Conservation (phyloP, 2,888 invertebrate species). For the Philereme transversata region DNA sequence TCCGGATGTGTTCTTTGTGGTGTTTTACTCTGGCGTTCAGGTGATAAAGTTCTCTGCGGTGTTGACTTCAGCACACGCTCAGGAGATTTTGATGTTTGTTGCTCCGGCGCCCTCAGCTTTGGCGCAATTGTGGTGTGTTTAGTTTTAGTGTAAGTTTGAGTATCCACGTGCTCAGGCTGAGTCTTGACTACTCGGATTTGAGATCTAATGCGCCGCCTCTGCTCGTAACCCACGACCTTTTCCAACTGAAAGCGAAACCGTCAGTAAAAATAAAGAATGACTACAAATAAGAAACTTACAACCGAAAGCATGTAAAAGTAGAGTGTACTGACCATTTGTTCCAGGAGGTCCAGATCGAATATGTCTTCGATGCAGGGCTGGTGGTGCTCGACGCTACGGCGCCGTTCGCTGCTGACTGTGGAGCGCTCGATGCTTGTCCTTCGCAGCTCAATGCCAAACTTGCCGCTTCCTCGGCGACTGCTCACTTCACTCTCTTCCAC, state of each 20-base stretch:
- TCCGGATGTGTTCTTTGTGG: constrained; percentile 45
- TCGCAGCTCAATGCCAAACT: constrained; percentile 88
- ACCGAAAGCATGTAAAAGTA: constrained; percentile 42
- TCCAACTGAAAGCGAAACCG: constrained; percentile 84
- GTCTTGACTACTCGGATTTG: constrained; percentile 90
- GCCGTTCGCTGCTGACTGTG: constrained; percentile 72
- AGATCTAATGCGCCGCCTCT: constrained; percentile 89
- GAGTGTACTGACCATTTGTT: constrained; percentile 86
- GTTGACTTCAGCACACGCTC: constrained; percentile 49
- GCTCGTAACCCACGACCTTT: constrained; percentile 90
- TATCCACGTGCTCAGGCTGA: constrained; percentile 68
- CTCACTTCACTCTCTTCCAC: constrained; percentile 71
- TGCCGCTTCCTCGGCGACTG: constrained; percentile 82
- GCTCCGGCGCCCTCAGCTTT: constrained; percentile 56
- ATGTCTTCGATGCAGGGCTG: constrained; percentile 88
- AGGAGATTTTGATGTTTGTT: constrained; percentile 47
- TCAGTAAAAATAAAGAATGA: constrained; percentile 39
- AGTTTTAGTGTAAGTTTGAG: constrained; percentile 50
- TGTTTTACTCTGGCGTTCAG: constrained; percentile 52
- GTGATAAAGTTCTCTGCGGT: constrained; percentile 51
- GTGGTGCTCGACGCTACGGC: constrained; percentile 77
- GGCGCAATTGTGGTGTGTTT: constrained; percentile 51
- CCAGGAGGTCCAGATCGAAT: constrained; percentile 87
- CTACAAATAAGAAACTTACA: constrained; percentile 40
- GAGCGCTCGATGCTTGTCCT: constrained; percentile 82